These are phyloP conservation scores for Acinonyx jubatus DNA, from an alignment of 2,113 vertebrate genomes.

Conservation along the genomic window DNA sequence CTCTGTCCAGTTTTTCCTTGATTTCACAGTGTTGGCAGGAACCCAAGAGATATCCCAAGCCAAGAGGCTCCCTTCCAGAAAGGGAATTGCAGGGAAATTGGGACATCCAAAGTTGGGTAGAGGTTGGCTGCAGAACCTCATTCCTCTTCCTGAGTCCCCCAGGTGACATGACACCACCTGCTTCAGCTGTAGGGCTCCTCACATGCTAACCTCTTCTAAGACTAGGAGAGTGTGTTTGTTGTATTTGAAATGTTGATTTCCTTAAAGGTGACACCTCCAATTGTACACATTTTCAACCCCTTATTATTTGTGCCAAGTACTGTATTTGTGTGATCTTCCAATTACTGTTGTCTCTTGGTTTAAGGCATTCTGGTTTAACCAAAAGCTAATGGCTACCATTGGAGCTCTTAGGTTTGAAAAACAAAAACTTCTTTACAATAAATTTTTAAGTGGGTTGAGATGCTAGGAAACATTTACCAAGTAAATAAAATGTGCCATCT, in stretches of 20 bases:
- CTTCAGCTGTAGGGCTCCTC: not conserved
- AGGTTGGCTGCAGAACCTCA: not conserved
- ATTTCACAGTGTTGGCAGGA: constrained; percentile 43
- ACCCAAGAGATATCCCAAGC: constrained; percentile 39
- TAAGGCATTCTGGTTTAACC: not conserved
- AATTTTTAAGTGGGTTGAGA: not conserved
- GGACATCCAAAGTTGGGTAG: not conserved
- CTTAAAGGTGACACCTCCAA: not conserved
- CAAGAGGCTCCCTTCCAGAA: constrained; percentile 32
- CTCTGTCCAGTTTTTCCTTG: constrained; percentile 62
- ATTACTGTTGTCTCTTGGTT: not conserved
- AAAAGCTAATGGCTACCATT: not conserved
- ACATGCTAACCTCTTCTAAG: not conserved
- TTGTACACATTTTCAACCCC: not conserved
- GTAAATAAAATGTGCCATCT: not conserved
- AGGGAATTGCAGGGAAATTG: not conserved
- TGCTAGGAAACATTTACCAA: not conserved
- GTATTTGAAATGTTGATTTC: not conserved
- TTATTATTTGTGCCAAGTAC: not conserved
- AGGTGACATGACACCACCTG: not conserved
- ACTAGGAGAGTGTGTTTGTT: rapidly evolving
- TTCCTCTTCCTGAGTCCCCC: not conserved
- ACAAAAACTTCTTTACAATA: constrained; percentile 45
- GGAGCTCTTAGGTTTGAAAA: not conserved
- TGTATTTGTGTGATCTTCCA: not conserved